Base-by-base conservation (phyloP, 1,140 invertebrate species). In the Hormaphis cornu region DNA sequence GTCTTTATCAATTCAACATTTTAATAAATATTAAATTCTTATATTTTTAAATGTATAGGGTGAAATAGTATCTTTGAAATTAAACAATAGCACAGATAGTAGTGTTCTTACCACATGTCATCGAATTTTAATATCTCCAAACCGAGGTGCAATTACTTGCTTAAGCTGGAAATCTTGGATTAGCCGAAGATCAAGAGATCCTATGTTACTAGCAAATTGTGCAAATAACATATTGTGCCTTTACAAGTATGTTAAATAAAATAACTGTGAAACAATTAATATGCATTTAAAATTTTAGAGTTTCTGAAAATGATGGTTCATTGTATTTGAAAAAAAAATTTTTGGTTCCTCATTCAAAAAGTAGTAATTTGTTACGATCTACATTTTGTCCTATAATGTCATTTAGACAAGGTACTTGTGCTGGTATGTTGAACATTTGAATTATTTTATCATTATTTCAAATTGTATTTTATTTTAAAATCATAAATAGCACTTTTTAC, bases 351-450 rank as follows among this genome's bases (percentile, higher is more conserved):
- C 88, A 90, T 76, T 81, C 63, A 79, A 79, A 71, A 79, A 84
- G 74, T 76, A 81, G 42, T 16, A 69, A 53, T 59, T 61, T 70
- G 14, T 83, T 93, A 12, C 82, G 83, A 56, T 91, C 89, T 48
- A 86, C 88, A 12, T 94, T 94, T 81, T 93, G 91, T 77, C 90
- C 91, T 12, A 87, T 87, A 61, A 87, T 89, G 87, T 89, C 88
- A 70, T 89, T 89, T 77, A 81, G 88, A 72, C 85, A 88, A 77
- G 87, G 88, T 58, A 86, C 87, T 44, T 90, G 88, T 80, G 84
- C 90, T 71, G 84, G 84, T 86, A 78, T 80, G 82, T 79, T 12
- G 20, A 4, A 33, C 33, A 20, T 20, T 44, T 44, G 9, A 14
- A 18, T 42, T 28, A 35, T 22, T 7, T 44, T 61, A 14, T 44